Evolutionary conservation across 2,888 invertebrate species (phyloP).

Genomic region (Metacarcinus magister): DNA sequence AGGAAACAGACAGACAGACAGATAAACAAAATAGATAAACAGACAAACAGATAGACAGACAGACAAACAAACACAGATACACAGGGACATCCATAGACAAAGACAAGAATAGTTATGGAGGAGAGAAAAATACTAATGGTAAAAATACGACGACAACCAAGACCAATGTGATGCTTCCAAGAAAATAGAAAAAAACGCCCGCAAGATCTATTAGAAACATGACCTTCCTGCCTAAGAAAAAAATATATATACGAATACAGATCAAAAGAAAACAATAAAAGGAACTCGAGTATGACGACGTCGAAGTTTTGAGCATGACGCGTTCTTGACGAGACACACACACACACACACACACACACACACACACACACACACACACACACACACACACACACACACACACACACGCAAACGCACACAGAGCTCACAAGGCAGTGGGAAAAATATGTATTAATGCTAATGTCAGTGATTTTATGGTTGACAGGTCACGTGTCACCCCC

Average conservation of each 20-base stretch:
- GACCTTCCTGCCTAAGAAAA: background rate
- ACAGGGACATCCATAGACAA: background rate
- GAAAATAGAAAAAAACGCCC: background rate
- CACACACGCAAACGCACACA: background rate
- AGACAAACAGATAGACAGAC: background rate
- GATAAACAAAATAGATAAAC: too few species aligned
- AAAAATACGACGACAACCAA: background rate
- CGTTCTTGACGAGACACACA: background rate
- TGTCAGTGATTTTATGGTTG: background rate
- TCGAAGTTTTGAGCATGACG: background rate
- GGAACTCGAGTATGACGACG: background rate
- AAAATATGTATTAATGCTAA: background rate
- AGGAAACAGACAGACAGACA: too few species aligned
- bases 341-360: conserved; percentile 45
- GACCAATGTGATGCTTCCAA: background rate
- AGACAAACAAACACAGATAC: background rate
- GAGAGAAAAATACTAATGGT: background rate
- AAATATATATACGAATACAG: background rate
- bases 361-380: conserved; percentile 48
- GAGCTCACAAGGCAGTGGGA: background rate
- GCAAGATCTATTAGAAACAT: background rate
- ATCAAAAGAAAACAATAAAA: background rate
- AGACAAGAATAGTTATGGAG: background rate
- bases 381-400: conserved; percentile 27
- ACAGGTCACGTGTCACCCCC: background rate